A percentile compares a stretch with the other conserved stretches of the same genome.
Conservation (phyloP, 2,797 vertebrate genomes). For the Eulemur rubriventer region DNA sequence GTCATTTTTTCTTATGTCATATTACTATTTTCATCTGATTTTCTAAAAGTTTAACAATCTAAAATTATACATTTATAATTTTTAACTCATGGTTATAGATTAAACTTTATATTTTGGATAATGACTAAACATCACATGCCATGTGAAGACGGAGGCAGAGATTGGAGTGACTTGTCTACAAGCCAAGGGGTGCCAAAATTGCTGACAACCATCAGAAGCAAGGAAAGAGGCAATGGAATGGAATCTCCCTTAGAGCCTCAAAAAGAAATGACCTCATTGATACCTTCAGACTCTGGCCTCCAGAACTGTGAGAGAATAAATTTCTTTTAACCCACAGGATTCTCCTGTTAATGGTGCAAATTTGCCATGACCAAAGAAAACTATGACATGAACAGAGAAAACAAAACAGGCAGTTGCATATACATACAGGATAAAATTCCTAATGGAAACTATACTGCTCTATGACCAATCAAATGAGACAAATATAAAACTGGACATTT, state of each 20-base stretch:
- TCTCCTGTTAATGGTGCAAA: not conserved
- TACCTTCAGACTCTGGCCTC: not conserved
- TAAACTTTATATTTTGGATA: conserved; percentile 19
- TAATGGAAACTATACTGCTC: not conserved
- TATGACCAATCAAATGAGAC: not conserved
- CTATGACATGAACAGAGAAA: not conserved
- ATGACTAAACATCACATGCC: not conserved
- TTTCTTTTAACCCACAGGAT: not conserved
- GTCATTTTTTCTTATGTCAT: conserved; percentile 43
- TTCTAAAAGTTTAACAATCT: conserved; percentile 28
- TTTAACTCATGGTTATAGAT: not conserved
- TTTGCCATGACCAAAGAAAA: not conserved
- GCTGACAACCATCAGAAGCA: not conserved
- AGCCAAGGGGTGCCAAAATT: not conserved
- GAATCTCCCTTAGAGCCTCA: not conserved
- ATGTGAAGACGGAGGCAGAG: not conserved
- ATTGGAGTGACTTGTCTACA: not conserved
- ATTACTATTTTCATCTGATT: conserved; percentile 22
- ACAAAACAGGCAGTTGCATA: not conserved
- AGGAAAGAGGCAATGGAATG: not conserved
- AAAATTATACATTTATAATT: conserved; percentile 9
- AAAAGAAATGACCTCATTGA: not conserved
- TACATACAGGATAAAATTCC: not conserved
- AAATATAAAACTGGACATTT: not conserved
- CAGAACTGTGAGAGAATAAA: not conserved